Evolutionary conservation across 2,113 vertebrate genomes (phyloP).

Genomic region (Rhynchopsitta pachyrhyncha): DNA sequence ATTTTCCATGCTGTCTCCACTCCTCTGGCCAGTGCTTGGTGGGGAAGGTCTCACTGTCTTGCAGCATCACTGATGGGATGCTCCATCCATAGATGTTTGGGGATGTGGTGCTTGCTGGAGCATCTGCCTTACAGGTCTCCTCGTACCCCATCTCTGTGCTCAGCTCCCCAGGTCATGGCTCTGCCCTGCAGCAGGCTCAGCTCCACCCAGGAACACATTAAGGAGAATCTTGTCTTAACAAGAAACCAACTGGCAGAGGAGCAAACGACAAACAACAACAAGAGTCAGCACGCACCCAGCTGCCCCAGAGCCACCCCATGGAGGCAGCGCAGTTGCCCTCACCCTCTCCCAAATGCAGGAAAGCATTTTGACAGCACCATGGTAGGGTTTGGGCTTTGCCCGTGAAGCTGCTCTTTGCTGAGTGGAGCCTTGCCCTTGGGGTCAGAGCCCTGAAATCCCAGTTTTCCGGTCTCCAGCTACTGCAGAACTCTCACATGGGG

Average conservation of each 20-base stretch:
- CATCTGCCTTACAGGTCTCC: rapidly evolving
- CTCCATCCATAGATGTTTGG: neutral
- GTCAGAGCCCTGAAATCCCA: rapidly evolving
- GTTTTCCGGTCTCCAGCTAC: neutral
- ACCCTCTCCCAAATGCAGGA: rapidly evolving
- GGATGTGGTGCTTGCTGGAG: rapidly evolving
- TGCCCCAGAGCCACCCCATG: neutral
- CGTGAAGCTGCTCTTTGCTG: neutral
- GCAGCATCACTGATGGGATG: neutral
- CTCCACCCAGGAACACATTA: neutral
- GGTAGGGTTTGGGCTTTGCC: neutral
- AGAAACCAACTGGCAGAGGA: neutral
- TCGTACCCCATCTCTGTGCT: neutral
- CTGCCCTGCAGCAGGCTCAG: neutral
- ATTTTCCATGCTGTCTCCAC: rapidly evolving
- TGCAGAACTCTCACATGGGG: rapidly evolving
- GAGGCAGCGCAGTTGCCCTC: rapidly evolving
- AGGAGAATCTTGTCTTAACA: neutral
- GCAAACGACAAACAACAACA: neutral
- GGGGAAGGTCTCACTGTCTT: neutral
- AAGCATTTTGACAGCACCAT: rapidly evolving
- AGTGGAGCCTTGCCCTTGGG: neutral
- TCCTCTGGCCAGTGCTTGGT: rapidly evolving
- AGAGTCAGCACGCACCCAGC: neutral
- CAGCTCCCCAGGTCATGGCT: rapidly evolving